Evolutionary conservation across 2,113 vertebrate species (phyloP).

Genomic region (Uria lomvia): DNA sequence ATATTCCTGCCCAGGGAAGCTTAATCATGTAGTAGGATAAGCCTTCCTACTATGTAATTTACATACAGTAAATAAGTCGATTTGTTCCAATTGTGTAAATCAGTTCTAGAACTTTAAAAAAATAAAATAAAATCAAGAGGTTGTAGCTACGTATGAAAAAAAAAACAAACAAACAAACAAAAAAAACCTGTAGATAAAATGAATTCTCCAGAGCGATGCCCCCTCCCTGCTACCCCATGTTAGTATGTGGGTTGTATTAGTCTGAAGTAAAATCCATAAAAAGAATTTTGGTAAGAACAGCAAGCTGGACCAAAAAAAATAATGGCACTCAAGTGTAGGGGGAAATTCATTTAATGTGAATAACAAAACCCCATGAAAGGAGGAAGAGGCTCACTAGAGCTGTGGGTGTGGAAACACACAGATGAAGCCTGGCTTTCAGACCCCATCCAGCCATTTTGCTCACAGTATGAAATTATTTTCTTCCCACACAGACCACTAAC

Average conservation of each 20-base stretch:
- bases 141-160: neutral
- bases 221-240: neutral
- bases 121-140: neutral
- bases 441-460: neutral
- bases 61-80: neutral
- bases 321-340: neutral
- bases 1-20: neutral
- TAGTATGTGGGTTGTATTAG: neutral
- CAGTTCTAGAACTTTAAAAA: neutral
- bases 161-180: neutral
- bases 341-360: neutral
- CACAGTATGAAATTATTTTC: rapidly evolving
- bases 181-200: neutral
- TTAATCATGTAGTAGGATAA: neutral
- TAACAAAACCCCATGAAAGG: neutral
- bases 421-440: neutral
- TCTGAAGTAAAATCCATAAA: neutral
- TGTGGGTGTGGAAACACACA: neutral
- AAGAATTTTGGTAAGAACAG: neutral
- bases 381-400: neutral
- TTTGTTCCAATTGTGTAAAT: neutral
- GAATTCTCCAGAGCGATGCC: neutral
- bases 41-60: neutral
- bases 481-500: neutral
- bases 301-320: neutral